A percentile compares a stretch with the other conserved stretches of the same genome.
Conservation (phyloP, 2,888 invertebrate genomes). For the Dolomedes plantarius region DNA sequence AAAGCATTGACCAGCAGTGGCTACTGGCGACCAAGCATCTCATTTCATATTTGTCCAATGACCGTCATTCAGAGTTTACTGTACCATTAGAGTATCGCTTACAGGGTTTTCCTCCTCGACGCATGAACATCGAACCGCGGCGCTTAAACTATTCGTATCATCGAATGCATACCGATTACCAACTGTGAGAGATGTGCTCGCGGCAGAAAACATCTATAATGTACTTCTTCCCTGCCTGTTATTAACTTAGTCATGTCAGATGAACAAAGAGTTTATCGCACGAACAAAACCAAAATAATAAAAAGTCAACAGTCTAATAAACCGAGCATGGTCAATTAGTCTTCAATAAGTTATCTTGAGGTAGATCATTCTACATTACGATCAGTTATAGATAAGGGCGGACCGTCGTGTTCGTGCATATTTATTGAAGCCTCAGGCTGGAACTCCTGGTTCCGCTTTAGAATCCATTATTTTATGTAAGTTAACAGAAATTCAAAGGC, state of each 20-base stretch:
- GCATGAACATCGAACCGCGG: neutral
- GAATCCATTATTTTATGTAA: slow-evolving; percentile 6
- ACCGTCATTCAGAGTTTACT: neutral
- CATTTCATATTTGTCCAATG: neutral
- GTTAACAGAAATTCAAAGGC: neutral
- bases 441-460: slow-evolving; percentile 5
- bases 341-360: slow-evolving; percentile 18
- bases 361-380: slow-evolving; percentile 3
- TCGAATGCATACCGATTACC: neutral
- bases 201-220: neutral
- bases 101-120: neutral
- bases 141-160: neutral
- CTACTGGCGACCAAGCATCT: neutral
- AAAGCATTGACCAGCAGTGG: neutral
- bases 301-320: slow-evolving; percentile 12
- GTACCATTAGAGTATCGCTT: neutral
- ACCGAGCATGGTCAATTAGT: slow-evolving; percentile 19
- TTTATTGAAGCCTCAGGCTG: neutral
- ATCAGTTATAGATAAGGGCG: slow-evolving; percentile 13
- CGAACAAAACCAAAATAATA: neutral
- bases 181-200: neutral
- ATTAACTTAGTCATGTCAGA: neutral
- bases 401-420: slow-evolving; percentile 7
- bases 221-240: neutral
- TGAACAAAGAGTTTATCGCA: neutral